A percentile compares a stretch with the other conserved stretches of the same genome.
Evolutionary conservation across 2,797 vertebrate genomes (phyloP).

Genomic region (Dendrocincla fuliginosa): DNA sequence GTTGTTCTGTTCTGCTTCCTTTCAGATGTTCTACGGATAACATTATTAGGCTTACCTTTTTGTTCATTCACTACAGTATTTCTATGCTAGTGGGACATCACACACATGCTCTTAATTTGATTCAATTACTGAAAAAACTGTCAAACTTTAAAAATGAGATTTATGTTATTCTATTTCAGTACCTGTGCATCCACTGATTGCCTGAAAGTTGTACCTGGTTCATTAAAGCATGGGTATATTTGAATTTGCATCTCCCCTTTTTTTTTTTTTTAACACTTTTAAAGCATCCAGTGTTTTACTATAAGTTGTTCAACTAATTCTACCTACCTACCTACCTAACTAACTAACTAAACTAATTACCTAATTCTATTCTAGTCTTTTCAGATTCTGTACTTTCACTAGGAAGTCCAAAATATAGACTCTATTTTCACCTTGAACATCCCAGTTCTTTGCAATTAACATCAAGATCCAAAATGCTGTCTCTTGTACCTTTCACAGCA

Average conservation of each 20-base stretch:
- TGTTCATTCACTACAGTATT: slow-evolving; percentile 23
- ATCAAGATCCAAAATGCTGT: not conserved
- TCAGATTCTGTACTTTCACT: not conserved
- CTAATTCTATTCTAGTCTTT: not conserved
- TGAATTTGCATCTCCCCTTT: not conserved
- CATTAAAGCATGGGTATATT: not conserved
- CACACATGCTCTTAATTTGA: not conserved
- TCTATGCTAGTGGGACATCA: not conserved
- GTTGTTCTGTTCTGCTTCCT: slow-evolving; percentile 64
- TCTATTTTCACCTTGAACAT: not conserved
- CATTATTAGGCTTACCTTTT: slow-evolving; percentile 38
- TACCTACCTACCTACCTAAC: not conserved
- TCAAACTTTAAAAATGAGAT: not conserved
- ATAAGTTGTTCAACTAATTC: not conserved
- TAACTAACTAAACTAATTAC: not conserved
- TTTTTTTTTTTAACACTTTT: not conserved
- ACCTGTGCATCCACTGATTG: not conserved
- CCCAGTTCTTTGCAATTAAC: not conserved
- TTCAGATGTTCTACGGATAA: slow-evolving; percentile 32
- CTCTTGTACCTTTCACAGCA: not conserved
- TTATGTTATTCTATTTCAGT: not conserved
- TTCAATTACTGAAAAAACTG: not conserved
- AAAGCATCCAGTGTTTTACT: not conserved
- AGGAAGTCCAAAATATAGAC: not conserved
- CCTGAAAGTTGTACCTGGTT: not conserved